A percentile compares a stretch with the other conserved stretches of the same genome.
phyloP scores from a whole-genome alignment of 2,888 invertebrate genomes.

The Deladenus siricidicola region DNA sequence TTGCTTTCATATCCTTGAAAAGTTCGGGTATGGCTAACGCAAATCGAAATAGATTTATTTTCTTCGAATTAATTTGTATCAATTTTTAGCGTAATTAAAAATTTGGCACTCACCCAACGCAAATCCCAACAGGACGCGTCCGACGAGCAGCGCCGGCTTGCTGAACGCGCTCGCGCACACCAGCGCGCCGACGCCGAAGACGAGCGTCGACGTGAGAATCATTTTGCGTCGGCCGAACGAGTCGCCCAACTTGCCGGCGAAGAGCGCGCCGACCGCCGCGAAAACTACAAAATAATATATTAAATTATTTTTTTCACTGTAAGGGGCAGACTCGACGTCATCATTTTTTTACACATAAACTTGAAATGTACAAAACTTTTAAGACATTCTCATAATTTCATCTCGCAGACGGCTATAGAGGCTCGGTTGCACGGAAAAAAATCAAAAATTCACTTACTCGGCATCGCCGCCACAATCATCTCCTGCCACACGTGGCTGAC shows the following conservation, averaged over 20 bases:
- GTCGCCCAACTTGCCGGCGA: conserved; percentile 56
- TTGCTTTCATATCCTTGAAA: too few species aligned
- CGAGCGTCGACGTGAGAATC: conserved; percentile 57
- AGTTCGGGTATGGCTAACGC: too few species aligned
- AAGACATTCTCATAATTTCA: too few species aligned
- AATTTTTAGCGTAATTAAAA: too few species aligned
- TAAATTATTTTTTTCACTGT: not conserved
- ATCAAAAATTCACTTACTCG: conserved; percentile 29
- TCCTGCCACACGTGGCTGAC: conserved; percentile 42
- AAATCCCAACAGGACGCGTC: conserved; percentile 43
- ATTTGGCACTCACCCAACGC: conserved; percentile 38
- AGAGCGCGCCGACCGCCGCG: conserved; percentile 27
- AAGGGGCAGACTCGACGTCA: conserved; percentile 42
- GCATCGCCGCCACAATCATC: conserved; percentile 42
- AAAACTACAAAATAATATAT: conserved; percentile 13
- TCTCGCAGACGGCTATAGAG: not conserved
- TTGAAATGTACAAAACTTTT: conserved; percentile 35
- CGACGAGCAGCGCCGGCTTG: conserved; percentile 33
- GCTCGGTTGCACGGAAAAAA: conserved; percentile 11
- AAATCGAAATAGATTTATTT: too few species aligned
- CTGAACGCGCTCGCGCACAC: conserved; percentile 51
- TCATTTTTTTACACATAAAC: conserved; percentile 44
- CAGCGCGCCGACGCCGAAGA: conserved; percentile 58
- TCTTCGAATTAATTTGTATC: too few species aligned
- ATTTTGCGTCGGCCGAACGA: conserved; percentile 58